Evolutionary conservation across 2,888 invertebrate species (phyloP), one percentile per base, ranked within the genome.

Genomic region (Conistra vaccinii): DNA sequence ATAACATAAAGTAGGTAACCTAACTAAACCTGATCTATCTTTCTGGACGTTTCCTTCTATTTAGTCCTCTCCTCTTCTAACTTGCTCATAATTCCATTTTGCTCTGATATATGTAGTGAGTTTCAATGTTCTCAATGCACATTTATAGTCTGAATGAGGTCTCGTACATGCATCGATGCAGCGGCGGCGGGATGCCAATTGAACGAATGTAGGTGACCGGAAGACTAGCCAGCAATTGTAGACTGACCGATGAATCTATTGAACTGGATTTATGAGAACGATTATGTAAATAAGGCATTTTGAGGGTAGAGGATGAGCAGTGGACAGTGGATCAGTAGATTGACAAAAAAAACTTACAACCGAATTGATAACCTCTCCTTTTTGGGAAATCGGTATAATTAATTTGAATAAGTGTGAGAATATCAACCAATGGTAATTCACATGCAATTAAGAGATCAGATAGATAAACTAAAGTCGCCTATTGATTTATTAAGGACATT

Each of bases 171-270:
- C 78, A 77, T 12, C 32, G 20, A 66, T 77, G 69, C 70, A 83
- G n/a, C 48, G 35, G 23, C 67, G 39, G n/a, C 75, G 23, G 23
- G 61, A 68, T 26, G 45, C 66, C 87, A 86, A 88, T 88, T 88
- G 80, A 78, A n/a, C 65, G 63, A 71, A 86, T 84, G 73, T 86
- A 79, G 77, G 63, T 61, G 89, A 70, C 69, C 86, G 88, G 88
- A 88, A 82, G 70, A 75, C 32, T 42, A 26, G 42, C 63, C 35
- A 58, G 60, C 53, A 84, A 84, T 77, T 84, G 86, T 71, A 68
- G 55, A 62, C 79, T 48, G 69, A 61, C 72, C 45, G 69, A 45
- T 81, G 51, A 72, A 68, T 75, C 42, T 71, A 69, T 81, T 83
- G 53, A 29, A 63, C 62, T 74, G 62, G 74, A 74, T 80, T 80